Percentiles rank a stretch among this genome's conserved stretches.
These are phyloP conservation scores for Delia radicum DNA, from an alignment of 1,140 invertebrate genomes.

Conservation along the genomic window DNA sequence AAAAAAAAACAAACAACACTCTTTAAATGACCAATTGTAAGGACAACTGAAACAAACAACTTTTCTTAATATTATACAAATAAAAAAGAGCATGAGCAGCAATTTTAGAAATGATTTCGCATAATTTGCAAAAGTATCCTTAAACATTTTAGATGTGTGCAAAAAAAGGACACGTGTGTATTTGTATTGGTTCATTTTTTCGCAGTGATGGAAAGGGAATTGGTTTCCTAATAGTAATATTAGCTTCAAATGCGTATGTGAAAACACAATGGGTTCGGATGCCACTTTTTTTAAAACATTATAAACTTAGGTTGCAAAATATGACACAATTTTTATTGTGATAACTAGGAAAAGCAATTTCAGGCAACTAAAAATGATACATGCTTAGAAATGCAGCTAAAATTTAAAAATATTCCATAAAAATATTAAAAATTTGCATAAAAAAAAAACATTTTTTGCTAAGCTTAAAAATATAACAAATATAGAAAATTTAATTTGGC, in stretches of 20 bases:
- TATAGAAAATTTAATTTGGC: too few relatives aligned
- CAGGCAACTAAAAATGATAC: too few relatives aligned
- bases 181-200: conserved; percentile 16
- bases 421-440: too few relatives aligned
- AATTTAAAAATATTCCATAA: too few relatives aligned
- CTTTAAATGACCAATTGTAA: conserved; percentile 11
- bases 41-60: conserved; percentile 3
- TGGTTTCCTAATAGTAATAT: background rate
- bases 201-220: background rate
- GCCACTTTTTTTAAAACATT: too few relatives aligned
- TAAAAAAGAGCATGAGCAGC: conserved; percentile 25
- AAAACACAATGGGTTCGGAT: background rate
- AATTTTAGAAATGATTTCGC: conserved; percentile 55
- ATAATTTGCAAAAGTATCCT: conserved; percentile 48
- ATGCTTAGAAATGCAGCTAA: too few relatives aligned
- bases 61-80: background rate
- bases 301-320: too few relatives aligned
- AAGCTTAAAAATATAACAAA: too few relatives aligned
- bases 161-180: background rate
- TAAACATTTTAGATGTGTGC: background rate
- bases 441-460: too few relatives aligned
- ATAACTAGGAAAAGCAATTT: too few relatives aligned
- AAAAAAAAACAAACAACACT: background rate
- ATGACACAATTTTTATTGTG: too few relatives aligned
- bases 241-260: background rate